These are phyloP conservation scores for Psittacula derbiana DNA, from an alignment of 2,797 vertebrate genomes.

Conservation along the genomic window DNA sequence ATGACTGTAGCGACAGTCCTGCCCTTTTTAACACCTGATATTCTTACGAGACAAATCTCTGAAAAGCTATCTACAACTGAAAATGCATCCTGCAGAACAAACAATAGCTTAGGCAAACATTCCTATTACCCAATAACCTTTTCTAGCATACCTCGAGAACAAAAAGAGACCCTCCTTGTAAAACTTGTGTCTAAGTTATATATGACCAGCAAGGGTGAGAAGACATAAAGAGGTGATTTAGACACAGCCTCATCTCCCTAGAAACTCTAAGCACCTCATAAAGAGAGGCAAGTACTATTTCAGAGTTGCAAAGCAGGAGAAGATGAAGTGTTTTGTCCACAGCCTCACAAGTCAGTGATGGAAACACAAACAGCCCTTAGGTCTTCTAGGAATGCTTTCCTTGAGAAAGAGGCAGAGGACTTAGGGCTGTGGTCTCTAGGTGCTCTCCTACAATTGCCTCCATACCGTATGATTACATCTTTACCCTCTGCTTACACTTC, in stretches of 20 bases:
- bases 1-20: background rate
- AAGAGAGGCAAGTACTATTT: background rate
- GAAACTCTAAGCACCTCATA: background rate
- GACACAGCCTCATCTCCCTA: background rate
- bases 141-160: background rate
- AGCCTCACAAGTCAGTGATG: background rate
- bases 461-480: background rate
- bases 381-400: background rate
- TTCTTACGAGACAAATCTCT: background rate
- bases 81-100: background rate
- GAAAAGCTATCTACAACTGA: background rate
- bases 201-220: background rate
- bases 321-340: background rate
- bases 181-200: background rate
- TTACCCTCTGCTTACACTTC: background rate
- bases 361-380: background rate
- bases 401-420: background rate
- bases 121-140: background rate
- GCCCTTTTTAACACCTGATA: background rate
- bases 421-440: background rate
- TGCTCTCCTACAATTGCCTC: background rate
- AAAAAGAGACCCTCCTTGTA: background rate
- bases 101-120: background rate
- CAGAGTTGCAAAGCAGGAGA: background rate
- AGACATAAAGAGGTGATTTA: background rate